Evolutionary conservation across 1,140 invertebrate genomes (phyloP).

Genomic region (Drosophila bocki): DNA sequence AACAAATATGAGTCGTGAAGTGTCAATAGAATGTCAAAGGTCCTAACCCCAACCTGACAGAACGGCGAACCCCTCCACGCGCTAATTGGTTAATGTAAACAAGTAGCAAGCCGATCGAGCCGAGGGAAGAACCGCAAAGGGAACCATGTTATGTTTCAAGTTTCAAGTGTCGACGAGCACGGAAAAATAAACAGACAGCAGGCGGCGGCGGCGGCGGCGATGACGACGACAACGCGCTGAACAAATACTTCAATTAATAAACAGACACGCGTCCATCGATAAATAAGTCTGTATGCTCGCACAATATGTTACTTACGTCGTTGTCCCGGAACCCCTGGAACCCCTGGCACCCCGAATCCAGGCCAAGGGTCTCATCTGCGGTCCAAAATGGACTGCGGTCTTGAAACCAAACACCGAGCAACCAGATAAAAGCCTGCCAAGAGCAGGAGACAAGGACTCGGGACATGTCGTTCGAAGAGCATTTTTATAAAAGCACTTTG

Average conservation of each 20-base stretch:
- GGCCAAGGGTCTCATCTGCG: slow-evolving; percentile 36
- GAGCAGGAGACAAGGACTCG: slow-evolving; percentile 47
- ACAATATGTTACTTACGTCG: slow-evolving; percentile 46
- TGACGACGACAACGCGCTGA: slow-evolving; percentile 49
- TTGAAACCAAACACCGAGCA: slow-evolving; percentile 50
- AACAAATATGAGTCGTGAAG: slow-evolving; percentile 75
- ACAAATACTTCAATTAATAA: slow-evolving; percentile 84
- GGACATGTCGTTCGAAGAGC: slow-evolving; percentile 26
- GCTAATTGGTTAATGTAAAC: slow-evolving; percentile 83
- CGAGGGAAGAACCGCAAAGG: slow-evolving; percentile 28
- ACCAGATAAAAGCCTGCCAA: slow-evolving; percentile 54
- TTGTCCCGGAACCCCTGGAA: neutral
- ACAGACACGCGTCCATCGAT: slow-evolving; percentile 81
- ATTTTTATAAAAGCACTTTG: slow-evolving; percentile 22
- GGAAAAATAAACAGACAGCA: slow-evolving; percentile 72
- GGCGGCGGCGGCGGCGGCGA: slow-evolving; percentile 42
- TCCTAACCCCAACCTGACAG: slow-evolving; percentile 45
- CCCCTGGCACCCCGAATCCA: neutral
- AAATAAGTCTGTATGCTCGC: slow-evolving; percentile 64
- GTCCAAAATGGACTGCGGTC: slow-evolving; percentile 36
- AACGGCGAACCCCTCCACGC: slow-evolving; percentile 18
- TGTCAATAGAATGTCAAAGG: slow-evolving; percentile 79
- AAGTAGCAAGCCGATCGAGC: slow-evolving; percentile 50
- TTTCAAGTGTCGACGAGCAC: slow-evolving; percentile 80
- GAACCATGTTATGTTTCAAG: slow-evolving; percentile 68